Evolutionary conservation across 2,797 vertebrate species (phyloP), one percentile per base, ranked within the genome.

Genomic region (Syndactyla subalaris): DNA sequence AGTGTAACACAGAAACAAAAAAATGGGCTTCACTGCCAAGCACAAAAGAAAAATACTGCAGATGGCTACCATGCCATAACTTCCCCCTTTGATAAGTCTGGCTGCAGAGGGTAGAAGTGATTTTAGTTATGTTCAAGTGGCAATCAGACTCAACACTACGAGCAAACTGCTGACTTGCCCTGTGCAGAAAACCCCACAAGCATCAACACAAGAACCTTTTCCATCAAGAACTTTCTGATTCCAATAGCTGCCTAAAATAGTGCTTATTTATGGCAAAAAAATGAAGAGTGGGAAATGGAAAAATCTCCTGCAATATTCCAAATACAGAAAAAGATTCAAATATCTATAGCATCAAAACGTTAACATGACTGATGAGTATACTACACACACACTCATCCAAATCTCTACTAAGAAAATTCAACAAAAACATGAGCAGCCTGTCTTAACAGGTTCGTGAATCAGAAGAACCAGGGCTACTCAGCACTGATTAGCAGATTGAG

Each of bases 121-220:
- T 80, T 92, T 76, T 66, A 81, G 61, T 66, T 57, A 36, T 21
- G 73, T 83, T 86, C 45, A 90, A 94, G 52, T 13, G 74, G 63
- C 67, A 93, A 46, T 67, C 67, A 92, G 80, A 85, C 58, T 61
- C 70, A 88, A 82, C 14, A 46, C 36, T 61, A 61, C 63, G 41
- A 96, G 52, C 12, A 88, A 95, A 83, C 84, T 79, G 78, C 34
- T 81, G 68, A 32, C 58, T 82, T 94, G 68, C 36, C 55, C 24
- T 61, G 12, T 24, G 61, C 19, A 83, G 32, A 94, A 91, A 95
- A 92, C 41, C 36, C 58, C 68, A 36, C 27, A 32, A 81, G 16
- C 72, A 38, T 66, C 91, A 76, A 93, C 52, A 81, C 41, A 75
- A 74, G 32, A 89, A 83, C 12, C 63, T 87, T 79, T 77, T 41